These are phyloP conservation scores for Oscarella lobularis DNA, from an alignment of 37 sponge, comb jelly and placozoan genomes.

Conservation along the genomic window DNA sequence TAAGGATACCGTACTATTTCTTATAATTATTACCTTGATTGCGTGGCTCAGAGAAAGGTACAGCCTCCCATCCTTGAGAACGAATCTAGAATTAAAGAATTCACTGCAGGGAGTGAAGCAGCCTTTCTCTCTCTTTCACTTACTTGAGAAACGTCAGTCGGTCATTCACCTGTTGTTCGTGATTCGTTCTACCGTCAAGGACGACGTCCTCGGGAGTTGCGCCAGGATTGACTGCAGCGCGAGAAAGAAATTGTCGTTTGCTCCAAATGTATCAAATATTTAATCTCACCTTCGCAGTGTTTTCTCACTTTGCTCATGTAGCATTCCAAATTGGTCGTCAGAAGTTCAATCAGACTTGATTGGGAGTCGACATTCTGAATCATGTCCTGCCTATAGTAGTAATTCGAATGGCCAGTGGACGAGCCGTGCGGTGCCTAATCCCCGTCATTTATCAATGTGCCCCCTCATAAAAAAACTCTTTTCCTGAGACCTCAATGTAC, in stretches of 20 bases:
- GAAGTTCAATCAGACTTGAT: slow-evolving; percentile 50
- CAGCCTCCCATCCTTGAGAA: slow-evolving; percentile 73
- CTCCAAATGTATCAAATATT: no score
- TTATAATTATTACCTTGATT: slow-evolving; percentile 44
- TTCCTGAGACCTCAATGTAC: slow-evolving; percentile 11
- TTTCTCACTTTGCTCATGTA: background rate
- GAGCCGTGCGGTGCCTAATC: background rate
- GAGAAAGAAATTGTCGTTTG: no score
- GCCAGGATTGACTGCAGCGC: background rate
- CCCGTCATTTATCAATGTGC: background rate
- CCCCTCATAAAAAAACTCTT: background rate
- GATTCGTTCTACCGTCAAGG: slow-evolving; percentile 12
- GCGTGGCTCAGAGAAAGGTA: slow-evolving; percentile 68
- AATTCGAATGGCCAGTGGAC: slow-evolving; percentile 14
- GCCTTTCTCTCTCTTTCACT: no score
- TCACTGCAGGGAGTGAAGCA: no score
- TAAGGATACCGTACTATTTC: no score
- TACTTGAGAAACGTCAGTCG: slow-evolving; percentile 22
- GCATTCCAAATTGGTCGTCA: slow-evolving; percentile 5
- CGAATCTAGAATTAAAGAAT: no score
- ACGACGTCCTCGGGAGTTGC: slow-evolving; percentile 15
- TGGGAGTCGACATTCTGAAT: slow-evolving; percentile 65
- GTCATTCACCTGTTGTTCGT: slow-evolving; percentile 19
- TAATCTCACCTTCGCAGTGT: slow-evolving; percentile 3
- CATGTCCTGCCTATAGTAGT: slow-evolving; percentile 76